A percentile compares a stretch with the other conserved stretches of the same genome.
These are phyloP conservation scores for Drosophila kanapiae DNA, from an alignment of 1,140 invertebrate species.

Conservation along the genomic window DNA sequence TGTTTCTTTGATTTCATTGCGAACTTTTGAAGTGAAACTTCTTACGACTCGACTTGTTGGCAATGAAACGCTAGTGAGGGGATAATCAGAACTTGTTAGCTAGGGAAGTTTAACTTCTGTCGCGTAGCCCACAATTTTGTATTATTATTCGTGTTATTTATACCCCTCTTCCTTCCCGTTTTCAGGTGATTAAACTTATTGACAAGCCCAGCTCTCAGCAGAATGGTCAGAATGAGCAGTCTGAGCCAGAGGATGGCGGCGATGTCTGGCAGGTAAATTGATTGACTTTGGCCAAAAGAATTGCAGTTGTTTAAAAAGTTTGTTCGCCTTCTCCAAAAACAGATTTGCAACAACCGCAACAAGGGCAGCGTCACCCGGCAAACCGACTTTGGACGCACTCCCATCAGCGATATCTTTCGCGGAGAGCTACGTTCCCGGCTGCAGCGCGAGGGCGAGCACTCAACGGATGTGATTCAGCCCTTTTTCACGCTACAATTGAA, in stretches of 20 bases:
- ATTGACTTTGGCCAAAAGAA: not conserved
- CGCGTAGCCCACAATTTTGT: too few species aligned
- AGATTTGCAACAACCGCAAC: slow-evolving; percentile 90
- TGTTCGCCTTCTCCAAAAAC: slow-evolving; percentile 39
- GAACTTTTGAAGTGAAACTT: too few species aligned
- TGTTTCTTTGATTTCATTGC: too few species aligned
- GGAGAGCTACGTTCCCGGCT: slow-evolving; percentile 95
- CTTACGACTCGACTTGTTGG: too few species aligned
- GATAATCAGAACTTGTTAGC: too few species aligned
- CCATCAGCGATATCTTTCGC: slow-evolving; percentile 96
- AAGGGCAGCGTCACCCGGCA: slow-evolving; percentile 93
- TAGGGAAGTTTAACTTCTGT: too few species aligned
- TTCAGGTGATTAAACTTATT: slow-evolving; percentile 79
- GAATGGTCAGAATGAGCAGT: slow-evolving; percentile 85
- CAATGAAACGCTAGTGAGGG: too few species aligned
- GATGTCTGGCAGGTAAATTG: slow-evolving; percentile 91
- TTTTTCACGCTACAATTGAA: slow-evolving; percentile 97
- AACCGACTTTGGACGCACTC: slow-evolving; percentile 93
- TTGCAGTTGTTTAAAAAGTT: not conserved
- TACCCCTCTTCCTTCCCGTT: not conserved
- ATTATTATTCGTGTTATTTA: too few species aligned
- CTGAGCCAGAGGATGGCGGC: slow-evolving; percentile 87
- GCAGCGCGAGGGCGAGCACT: slow-evolving; percentile 90
- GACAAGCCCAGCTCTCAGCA: slow-evolving; percentile 82
- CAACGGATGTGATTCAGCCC: slow-evolving; percentile 94